Conservation (phyloP, 2,113 vertebrate genomes). For the Picathartes gymnocephalus region DNA sequence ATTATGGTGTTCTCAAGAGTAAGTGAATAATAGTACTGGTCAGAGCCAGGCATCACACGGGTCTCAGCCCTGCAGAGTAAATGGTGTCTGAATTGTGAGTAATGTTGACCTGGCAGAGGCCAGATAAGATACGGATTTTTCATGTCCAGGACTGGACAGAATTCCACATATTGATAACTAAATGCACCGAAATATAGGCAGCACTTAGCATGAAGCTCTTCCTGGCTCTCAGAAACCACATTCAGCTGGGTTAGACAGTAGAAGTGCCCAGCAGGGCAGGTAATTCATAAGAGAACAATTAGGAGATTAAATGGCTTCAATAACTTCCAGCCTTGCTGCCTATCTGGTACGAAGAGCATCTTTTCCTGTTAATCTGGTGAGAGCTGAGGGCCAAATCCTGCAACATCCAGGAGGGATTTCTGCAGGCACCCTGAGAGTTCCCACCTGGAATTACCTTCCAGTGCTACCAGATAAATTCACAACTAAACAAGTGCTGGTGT, state of each 20-base stretch:
- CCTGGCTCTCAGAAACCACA: background rate
- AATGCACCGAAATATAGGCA: slow-evolving; percentile 1
- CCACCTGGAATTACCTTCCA: rapidly evolving
- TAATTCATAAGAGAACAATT: background rate
- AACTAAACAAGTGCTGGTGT: background rate
- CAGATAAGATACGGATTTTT: slow-evolving; percentile 61
- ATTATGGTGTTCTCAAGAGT: slow-evolving; percentile 56
- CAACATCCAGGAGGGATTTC: background rate
- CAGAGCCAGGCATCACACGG: slow-evolving; percentile 62
- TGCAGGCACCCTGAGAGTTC: background rate
- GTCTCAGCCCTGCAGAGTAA: slow-evolving; percentile 65
- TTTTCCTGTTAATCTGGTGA: background rate
- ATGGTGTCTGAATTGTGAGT: slow-evolving; percentile 65
- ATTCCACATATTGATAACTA: slow-evolving; percentile 52
- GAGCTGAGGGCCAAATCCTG: background rate
- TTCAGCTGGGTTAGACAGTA: background rate
- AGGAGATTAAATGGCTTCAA: background rate
- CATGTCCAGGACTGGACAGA: slow-evolving; percentile 33
- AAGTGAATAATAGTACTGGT: slow-evolving; percentile 68
- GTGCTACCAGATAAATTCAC: background rate
- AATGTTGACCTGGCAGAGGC: slow-evolving; percentile 63
- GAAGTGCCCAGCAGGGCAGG: background rate
- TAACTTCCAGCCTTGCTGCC: background rate
- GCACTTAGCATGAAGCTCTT: background rate
- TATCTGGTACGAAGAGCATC: background rate